Evolutionary conservation across 2,888 invertebrate species (phyloP), one percentile per base, ranked within the genome.

Genomic region (Andrena praecox): DNA sequence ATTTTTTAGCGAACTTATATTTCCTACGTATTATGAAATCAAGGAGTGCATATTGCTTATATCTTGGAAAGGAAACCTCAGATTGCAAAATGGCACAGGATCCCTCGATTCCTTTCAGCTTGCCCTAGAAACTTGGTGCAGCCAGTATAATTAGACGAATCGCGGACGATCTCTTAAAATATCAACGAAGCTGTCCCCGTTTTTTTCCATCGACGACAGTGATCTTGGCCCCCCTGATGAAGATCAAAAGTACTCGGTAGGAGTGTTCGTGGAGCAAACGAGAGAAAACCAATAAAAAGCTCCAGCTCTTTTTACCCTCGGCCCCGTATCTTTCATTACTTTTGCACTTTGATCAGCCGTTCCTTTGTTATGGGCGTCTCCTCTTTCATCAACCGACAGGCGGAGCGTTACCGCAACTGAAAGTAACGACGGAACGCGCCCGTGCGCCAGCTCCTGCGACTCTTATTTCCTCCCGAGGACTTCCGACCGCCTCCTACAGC

Each of bases 241-340:
- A 89, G 82, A 83, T 83, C 80, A 80, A 77, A 82, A 71, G 72
- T 66, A 54, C 52, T 82, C 80, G 33, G 74, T 84, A 89, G 77
- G 80, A 89, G 87, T 85, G 85, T 86, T 82, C 76, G 85, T 87
- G 78, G 62, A 24, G 60, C 29, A 76, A 82, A 73, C 48, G 83
- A 56, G 77, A 54, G 35, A 56, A 79, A 74, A 66, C 73, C 80
- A 82, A 70, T 73, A 72, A 72, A 68, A 69, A 52, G 56, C 76
- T 54, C 62, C 56, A 42, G 59, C 48, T 48, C 64, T 72, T 76
- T 71, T 81, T 62, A 63, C n/a, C 72, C 64, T 42, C 64, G 8
- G 31, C 27, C 16, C 59, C 68, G 73, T 70, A 68, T 82, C 72
- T 77, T 69, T 83, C 71, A 81, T 82, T 72, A 82, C 63, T 77